phyloP scores from a whole-genome alignment of 2,113 vertebrate genomes.

The Orcinus orca region DNA sequence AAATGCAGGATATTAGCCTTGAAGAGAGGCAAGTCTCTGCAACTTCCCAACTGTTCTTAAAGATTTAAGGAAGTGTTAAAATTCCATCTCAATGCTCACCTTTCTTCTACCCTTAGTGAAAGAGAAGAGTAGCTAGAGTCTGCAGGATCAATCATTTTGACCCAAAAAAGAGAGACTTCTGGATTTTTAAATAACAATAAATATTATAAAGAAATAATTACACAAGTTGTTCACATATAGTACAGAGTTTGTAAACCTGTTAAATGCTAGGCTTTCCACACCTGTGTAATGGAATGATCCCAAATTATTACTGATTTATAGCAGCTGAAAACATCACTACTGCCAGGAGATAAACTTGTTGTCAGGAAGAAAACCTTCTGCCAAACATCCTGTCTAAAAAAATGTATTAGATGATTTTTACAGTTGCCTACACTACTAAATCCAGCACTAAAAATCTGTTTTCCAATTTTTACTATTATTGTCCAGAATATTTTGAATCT shows the following conservation, averaged over 20 bases:
- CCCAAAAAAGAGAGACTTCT: neutral
- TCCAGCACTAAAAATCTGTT: conserved; percentile 8
- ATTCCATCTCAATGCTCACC: neutral
- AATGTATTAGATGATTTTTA: conserved; percentile 60
- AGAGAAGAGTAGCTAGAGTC: neutral
- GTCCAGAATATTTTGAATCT: conserved; percentile 16
- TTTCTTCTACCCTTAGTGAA: neutral
- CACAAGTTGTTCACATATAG: neutral
- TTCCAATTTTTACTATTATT: neutral
- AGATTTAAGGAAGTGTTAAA: neutral
- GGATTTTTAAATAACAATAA: conserved; percentile 26
- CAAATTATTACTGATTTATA: conserved; percentile 71
- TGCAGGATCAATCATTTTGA: neutral
- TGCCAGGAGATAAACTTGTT: conserved; percentile 72
- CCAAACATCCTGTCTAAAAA: conserved; percentile 67
- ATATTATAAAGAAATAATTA: neutral
- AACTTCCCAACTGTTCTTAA: neutral
- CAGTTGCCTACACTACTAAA: conserved; percentile 58
- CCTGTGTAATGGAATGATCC: conserved; percentile 54
- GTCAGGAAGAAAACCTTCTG: conserved; percentile 46
- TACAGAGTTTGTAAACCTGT: conserved; percentile 13
- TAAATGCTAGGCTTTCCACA: conserved; percentile 49
- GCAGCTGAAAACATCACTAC: conserved; percentile 68
- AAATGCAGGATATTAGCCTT: neutral
- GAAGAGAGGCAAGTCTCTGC: neutral